Percentiles rank a stretch among this genome's conserved stretches.
Conservation (phyloP, 2,888 invertebrate genomes). For the Onthophagus sagittarius region DNA sequence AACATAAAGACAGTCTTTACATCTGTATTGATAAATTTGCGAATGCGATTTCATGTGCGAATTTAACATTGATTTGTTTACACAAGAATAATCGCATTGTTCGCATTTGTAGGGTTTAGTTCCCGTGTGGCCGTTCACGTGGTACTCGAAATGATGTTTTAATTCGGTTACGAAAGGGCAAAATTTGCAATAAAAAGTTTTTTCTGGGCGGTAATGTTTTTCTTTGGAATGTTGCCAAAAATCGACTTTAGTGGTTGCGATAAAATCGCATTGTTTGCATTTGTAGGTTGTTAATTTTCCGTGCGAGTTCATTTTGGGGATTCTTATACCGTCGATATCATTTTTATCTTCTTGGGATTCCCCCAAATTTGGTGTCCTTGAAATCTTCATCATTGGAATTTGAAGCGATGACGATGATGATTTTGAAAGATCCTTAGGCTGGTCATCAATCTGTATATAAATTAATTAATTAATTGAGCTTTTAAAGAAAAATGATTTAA, state of each 20-base stretch:
- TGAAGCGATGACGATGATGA: background rate
- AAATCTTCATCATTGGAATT: background rate
- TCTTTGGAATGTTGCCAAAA: conserved; percentile 90
- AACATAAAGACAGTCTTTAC: conserved; percentile 65
- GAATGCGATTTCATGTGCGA: conserved; percentile 43
- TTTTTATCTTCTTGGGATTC: no score
- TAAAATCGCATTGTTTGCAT: conserved; percentile 89
- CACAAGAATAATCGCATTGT: conserved; percentile 39
- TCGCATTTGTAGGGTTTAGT: conserved; percentile 38
- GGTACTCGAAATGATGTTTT: conserved; percentile 75
- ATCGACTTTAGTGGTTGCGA: conserved; percentile 81
- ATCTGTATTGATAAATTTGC: conserved; percentile 38
- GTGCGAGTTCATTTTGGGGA: conserved; percentile 62
- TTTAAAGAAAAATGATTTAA: background rate
- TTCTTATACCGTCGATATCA: conserved; percentile 51
- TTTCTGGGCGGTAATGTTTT: conserved; percentile 87
- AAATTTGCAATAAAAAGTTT: conserved; percentile 58
- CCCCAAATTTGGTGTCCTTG: no score
- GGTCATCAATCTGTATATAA: background rate
- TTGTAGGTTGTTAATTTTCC: conserved; percentile 85
- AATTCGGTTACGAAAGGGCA: conserved; percentile 93
- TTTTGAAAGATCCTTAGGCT: background rate
- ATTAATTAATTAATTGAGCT: background rate
- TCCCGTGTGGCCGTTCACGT: conserved; percentile 38
- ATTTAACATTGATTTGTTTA: conserved; percentile 39